Evolutionary conservation across 2,113 vertebrate genomes (phyloP).

Genomic region (Progne subis): DNA sequence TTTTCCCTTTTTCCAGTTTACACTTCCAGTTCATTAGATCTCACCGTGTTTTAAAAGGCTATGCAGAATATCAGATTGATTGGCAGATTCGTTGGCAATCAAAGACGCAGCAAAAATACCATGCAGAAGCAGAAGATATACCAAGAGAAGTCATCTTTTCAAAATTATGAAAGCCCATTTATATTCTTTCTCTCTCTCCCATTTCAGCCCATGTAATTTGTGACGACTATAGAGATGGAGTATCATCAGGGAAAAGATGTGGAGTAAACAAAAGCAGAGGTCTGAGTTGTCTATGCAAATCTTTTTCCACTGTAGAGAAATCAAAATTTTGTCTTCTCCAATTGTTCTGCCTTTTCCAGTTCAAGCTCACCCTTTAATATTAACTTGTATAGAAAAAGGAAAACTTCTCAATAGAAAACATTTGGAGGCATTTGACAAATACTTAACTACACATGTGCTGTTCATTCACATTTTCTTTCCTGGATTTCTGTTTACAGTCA

Average conservation of each 20-base stretch:
- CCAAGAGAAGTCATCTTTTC: rapidly evolving
- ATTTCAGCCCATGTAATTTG: background rate
- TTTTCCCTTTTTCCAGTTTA: background rate
- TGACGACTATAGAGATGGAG: background rate
- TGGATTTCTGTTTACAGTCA: background rate
- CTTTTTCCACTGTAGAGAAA: background rate
- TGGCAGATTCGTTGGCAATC: background rate
- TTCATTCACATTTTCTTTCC: background rate
- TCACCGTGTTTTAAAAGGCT: background rate
- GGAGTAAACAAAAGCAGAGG: background rate
- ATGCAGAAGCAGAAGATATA: background rate
- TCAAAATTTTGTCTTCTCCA: background rate
- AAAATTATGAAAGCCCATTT: background rate
- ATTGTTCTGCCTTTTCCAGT: background rate
- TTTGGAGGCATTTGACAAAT: background rate
- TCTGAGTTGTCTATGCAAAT: background rate
- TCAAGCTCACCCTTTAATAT: background rate
- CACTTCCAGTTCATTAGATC: background rate
- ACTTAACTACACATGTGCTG: background rate
- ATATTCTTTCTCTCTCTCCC: background rate
- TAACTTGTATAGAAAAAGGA: background rate
- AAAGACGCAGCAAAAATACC: background rate
- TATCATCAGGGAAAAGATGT: background rate
- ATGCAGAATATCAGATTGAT: background rate
- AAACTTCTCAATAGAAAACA: background rate